These are phyloP conservation scores for Silvanus unidentatus DNA, from an alignment of 2,888 invertebrate genomes.

Conservation along the genomic window DNA sequence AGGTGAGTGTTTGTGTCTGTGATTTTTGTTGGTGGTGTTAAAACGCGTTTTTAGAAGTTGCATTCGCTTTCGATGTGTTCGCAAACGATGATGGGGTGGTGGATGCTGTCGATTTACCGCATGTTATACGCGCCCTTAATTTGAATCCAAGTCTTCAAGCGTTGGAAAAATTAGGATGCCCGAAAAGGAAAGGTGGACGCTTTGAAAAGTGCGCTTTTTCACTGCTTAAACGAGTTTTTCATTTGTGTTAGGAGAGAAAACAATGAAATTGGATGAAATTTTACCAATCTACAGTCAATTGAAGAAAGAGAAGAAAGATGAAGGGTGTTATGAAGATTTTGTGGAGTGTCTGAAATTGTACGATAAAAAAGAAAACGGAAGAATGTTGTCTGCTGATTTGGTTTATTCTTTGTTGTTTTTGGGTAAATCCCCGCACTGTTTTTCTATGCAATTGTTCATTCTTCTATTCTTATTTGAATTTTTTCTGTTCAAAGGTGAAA, in stretches of 20 bases:
- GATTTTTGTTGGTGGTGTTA: too few species aligned
- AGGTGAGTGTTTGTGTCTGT: slow-evolving; percentile 21
- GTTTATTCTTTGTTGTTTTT: slow-evolving; percentile 88
- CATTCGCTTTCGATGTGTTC: slow-evolving; percentile 37
- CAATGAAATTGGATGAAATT: slow-evolving; percentile 90
- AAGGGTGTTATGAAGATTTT: slow-evolving; percentile 98
- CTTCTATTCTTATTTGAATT: too few species aligned
- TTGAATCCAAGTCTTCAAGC: slow-evolving; percentile 89
- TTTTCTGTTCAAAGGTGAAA: too few species aligned
- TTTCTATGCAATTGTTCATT: too few species aligned
- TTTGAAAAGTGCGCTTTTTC: too few species aligned
- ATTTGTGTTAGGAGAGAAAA: slow-evolving; percentile 65
- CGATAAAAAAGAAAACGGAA: slow-evolving; percentile 95
- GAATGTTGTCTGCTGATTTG: slow-evolving; percentile 92
- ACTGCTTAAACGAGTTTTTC: slow-evolving; percentile 3
- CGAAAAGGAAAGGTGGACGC: slow-evolving; percentile 57
- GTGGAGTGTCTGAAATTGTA: slow-evolving; percentile 98
- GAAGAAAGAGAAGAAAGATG: slow-evolving; percentile 84
- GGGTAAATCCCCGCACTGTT: too few species aligned
- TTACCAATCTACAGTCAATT: slow-evolving; percentile 89
- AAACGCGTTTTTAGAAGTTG: slow-evolving; percentile 32
- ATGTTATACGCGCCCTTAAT: slow-evolving; percentile 85
- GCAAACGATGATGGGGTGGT: slow-evolving; percentile 73
- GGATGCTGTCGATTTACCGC: slow-evolving; percentile 84
- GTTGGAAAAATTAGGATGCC: slow-evolving; percentile 88